Evolutionary conservation across 2,888 invertebrate genomes (phyloP).

Genomic region (Tipula helvola): DNA sequence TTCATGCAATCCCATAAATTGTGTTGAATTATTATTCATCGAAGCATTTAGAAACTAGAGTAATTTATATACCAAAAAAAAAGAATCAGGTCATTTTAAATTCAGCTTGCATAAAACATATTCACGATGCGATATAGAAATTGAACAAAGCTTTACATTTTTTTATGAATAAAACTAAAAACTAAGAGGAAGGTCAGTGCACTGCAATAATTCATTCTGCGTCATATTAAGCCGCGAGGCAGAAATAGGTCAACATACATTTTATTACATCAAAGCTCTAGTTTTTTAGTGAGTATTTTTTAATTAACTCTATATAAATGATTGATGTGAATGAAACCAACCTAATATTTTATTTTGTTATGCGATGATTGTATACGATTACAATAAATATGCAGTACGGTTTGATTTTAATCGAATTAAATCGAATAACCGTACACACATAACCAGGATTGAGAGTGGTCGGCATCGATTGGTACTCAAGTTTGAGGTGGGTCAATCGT

Average conservation of each 20-base stretch:
- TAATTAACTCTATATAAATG: neutral
- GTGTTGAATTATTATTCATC: no score
- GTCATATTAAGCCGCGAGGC: neutral
- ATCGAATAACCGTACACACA: neutral
- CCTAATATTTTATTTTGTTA: no score
- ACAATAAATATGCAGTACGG: neutral
- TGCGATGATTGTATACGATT: neutral
- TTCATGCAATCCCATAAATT: no score
- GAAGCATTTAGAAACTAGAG: no score
- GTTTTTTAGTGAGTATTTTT: neutral
- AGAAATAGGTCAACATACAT: neutral
- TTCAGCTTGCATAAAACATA: no score
- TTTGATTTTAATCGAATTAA: no score
- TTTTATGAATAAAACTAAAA: no score
- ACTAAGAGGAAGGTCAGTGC: neutral
- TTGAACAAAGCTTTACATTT: no score
- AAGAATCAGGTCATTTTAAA: no score
- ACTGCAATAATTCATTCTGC: neutral
- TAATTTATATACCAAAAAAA: no score
- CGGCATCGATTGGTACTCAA: neutral
- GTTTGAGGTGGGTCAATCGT: neutral
- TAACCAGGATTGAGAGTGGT: neutral
- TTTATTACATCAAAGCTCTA: neutral
- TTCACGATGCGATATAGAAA: no score
- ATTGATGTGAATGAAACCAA: no score